phyloP scores from a whole-genome alignment of 2,113 vertebrate species.

The Gnathonemus echidnorhynchus region DNA sequence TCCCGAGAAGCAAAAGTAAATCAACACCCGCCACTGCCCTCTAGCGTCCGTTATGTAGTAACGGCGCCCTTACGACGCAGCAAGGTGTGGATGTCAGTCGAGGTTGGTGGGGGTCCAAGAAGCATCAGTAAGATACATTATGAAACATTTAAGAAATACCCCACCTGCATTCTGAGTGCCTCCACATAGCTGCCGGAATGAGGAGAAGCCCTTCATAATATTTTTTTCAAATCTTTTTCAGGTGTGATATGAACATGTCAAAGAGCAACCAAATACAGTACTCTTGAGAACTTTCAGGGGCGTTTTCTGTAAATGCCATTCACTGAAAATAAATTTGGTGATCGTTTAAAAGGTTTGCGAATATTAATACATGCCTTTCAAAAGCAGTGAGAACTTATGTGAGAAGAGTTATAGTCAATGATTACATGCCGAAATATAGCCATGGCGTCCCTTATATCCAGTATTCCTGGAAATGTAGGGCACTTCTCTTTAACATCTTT shows the following conservation, averaged over 20 bases:
- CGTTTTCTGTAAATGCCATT: not conserved
- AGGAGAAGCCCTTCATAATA: not conserved
- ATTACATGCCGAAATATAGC: not conserved
- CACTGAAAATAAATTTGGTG: not conserved
- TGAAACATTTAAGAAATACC: not conserved
- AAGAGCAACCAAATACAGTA: not conserved
- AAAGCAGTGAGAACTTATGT: not conserved
- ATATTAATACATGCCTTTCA: not conserved
- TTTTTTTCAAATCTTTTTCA: not conserved
- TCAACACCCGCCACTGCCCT: not conserved
- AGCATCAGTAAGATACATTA: not conserved
- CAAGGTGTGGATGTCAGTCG: not conserved
- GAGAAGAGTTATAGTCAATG: not conserved
- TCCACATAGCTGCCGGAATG: not conserved
- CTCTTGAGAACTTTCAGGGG: not conserved
- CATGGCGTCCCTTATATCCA: not conserved
- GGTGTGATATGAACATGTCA: not conserved
- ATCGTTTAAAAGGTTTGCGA: not conserved
- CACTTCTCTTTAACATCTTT: not conserved
- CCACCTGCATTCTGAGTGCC: not conserved
- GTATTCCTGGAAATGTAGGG: not conserved
- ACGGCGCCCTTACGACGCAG: not conserved
- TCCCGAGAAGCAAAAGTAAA: not conserved
- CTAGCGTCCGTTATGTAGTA: not conserved
- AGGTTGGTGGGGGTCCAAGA: not conserved